These are phyloP conservation scores for Urocolius indicus DNA, from an alignment of 2,113 vertebrate genomes.

Conservation along the genomic window DNA sequence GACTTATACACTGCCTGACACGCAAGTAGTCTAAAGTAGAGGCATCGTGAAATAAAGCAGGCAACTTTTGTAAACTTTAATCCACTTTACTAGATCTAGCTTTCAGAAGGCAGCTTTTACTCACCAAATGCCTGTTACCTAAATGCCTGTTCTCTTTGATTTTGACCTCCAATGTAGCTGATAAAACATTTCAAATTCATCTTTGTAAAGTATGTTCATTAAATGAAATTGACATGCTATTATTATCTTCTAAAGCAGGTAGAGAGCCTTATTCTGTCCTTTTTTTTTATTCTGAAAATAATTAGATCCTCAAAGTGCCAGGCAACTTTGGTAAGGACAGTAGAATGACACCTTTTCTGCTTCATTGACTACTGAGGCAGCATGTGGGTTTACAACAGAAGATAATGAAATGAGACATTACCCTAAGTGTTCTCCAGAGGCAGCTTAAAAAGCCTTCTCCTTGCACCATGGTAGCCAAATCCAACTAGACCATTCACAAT, in stretches of 20 bases:
- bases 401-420: background rate
- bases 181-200: background rate
- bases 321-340: background rate
- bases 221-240: background rate
- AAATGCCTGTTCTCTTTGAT: background rate
- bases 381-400: background rate
- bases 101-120: background rate
- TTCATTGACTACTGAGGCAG: rapidly evolving
- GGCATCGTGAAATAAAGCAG: background rate
- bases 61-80: background rate
- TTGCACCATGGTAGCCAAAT: background rate
- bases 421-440: background rate
- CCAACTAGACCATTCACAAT: background rate
- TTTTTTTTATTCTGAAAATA: background rate
- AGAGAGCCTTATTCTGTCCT: background rate
- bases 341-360: background rate
- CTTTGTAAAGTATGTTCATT: background rate
- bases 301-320: background rate
- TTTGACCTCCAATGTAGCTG: background rate
- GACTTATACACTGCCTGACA: background rate
- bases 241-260: background rate
- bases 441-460: background rate
- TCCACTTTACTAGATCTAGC: background rate
- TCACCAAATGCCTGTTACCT: background rate
- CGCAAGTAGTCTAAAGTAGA: background rate